These are phyloP conservation scores for Podotricha telesiphe DNA, from an alignment of 2,888 invertebrate species.

Conservation along the genomic window DNA sequence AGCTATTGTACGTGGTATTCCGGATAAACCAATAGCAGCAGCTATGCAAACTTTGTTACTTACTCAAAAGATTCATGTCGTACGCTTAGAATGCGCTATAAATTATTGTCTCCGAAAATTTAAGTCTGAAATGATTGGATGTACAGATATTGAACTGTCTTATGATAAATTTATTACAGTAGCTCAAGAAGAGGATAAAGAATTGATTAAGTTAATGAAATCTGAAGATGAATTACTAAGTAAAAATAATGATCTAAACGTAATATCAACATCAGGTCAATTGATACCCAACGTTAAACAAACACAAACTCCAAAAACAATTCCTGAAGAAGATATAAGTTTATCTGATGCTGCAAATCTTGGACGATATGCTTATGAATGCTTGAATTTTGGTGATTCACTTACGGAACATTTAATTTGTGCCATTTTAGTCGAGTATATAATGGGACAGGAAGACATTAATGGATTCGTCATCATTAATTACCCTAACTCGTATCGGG, in stretches of 20 bases:
- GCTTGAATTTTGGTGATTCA: constrained; percentile 79
- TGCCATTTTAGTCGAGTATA: constrained; percentile 84
- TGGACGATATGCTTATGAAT: constrained; percentile 83
- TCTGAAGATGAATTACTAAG: constrained; percentile 57
- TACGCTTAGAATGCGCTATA: constrained; percentile 79
- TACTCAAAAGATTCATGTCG: constrained; percentile 66
- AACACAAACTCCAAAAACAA: constrained; percentile 85
- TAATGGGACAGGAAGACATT: constrained; percentile 75
- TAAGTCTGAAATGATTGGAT: constrained; percentile 80
- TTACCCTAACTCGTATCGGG: constrained; percentile 83
- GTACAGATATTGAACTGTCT: constrained; percentile 74
- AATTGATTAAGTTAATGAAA: constrained; percentile 68
- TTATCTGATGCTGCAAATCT: constrained; percentile 78
- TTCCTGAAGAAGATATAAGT: constrained; percentile 83
- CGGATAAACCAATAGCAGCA: constrained; percentile 65
- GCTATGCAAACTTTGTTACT: constrained; percentile 73
- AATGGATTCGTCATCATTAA: constrained; percentile 86
- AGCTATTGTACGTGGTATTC: constrained; percentile 72
- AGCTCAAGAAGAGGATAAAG: constrained; percentile 61
- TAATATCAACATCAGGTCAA: constrained; percentile 54
- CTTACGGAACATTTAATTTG: constrained; percentile 82
- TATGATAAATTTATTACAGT: constrained; percentile 65
- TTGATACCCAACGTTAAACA: constrained; percentile 71
- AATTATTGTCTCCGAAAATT: constrained; percentile 83
- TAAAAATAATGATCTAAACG: constrained; percentile 58